Conservation (phyloP, 2,113 vertebrate species). For the Lathamus discolor region DNA sequence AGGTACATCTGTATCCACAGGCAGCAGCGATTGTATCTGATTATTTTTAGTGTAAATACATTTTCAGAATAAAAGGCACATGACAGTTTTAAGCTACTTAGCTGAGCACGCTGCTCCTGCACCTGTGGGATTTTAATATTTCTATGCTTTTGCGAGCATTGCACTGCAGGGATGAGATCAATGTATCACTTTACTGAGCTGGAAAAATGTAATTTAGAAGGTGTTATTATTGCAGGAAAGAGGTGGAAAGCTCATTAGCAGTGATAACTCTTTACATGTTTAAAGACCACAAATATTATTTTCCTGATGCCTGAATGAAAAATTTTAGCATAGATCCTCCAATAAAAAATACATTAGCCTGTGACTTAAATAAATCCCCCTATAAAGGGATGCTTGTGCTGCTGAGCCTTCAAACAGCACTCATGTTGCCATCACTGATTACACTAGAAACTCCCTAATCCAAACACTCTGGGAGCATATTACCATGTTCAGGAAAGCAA, state of each 20-base stretch:
- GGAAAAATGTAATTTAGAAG: conserved; percentile 21
- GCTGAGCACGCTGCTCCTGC: neutral
- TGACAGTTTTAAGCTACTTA: conserved; percentile 5
- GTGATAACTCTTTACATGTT: neutral
- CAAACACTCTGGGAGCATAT: neutral
- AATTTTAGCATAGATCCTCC: neutral
- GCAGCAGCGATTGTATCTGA: neutral
- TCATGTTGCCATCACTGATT: neutral
- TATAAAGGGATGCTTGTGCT: neutral
- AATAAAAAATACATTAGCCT: neutral
- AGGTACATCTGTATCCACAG: neutral
- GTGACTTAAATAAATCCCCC: neutral
- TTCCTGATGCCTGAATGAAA: neutral
- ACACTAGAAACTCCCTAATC: neutral
- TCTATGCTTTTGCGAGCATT: neutral
- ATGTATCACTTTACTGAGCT: neutral
- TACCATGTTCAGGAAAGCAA: neutral
- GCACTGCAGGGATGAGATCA: neutral
- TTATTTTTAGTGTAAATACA: conserved; percentile 21
- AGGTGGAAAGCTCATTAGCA: neutral
- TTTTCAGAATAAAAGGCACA: neutral
- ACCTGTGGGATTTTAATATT: conserved; percentile 8
- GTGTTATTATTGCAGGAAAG: neutral
- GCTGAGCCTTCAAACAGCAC: neutral
- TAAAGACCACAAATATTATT: neutral